Base-by-base conservation (phyloP, 2,797 vertebrate species). In the Clarias pachynema region DNA sequence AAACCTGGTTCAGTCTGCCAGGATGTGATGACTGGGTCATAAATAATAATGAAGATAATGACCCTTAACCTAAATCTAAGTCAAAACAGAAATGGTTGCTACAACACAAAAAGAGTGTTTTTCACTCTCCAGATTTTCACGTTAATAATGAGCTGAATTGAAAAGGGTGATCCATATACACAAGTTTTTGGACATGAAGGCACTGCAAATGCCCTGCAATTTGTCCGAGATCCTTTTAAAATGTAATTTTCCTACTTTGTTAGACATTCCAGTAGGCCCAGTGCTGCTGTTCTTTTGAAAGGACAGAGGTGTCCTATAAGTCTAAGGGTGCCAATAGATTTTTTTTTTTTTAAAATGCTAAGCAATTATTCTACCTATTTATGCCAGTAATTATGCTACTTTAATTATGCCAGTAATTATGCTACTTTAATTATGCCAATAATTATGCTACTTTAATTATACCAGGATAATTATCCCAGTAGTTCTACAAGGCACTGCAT, bases 1-100 rank as follows among this genome's bases (percentile, higher is more conserved):
- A 79, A 79, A 63, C 34, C 34, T 79, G 53, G 3, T 77, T 57
- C 20, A 77, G 53, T 77, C 53, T 63, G 77, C 8, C 77, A 62
- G 22, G 12, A 37, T 31, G 20, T 79, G 10, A 40, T 34, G 10
- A 16, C 59, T 40, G 56, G 10, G 1, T 31, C 29, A 40, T 24
- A 62, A 22, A 60, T 75, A 53, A 78, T 31, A 5, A 40, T 70
- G 10, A 77, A 57, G 49, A 31, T 57, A 18, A 77, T 31, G 14
- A 57, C 16, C 16, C 20, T 34, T 3, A 60, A 60, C 57, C 60
- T 78, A 34, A 24, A 60, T 78, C 14, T 2, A 14, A n/a, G 34
- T 34, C 18, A 37, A 34, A 56, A 78, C n/a, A 53, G 24, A 74
- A 77, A 62, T 62, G 18, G 31, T 40, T 79, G 59, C 59, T 62